A percentile compares a stretch with the other conserved stretches of the same genome.
These are phyloP conservation scores for Platygyra sinensis DNA, from an alignment of 64 coral and sea anemone genomes.

Conservation along the genomic window DNA sequence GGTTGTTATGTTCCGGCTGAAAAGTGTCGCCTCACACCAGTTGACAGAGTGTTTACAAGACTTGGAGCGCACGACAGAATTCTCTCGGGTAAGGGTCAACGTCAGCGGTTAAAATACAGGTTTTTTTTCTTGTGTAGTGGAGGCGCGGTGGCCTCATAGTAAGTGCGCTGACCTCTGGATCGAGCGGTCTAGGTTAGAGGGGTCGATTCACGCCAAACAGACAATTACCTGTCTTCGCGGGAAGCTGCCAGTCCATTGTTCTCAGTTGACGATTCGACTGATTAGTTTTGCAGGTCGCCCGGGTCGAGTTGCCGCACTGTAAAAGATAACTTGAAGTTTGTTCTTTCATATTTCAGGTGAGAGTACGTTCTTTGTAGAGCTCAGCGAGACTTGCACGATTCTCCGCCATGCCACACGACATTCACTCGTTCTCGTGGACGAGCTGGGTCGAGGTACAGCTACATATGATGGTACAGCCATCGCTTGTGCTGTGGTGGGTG, in stretches of 20 bases:
- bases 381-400: constrained; percentile 95
- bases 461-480: constrained; percentile 98
- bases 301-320: too few species aligned
- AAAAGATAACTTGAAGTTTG: not conserved
- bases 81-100: constrained; percentile 62
- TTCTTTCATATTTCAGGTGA: constrained; percentile 65
- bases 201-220: too few species aligned
- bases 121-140: not conserved
- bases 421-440: constrained; percentile 91
- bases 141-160: not conserved
- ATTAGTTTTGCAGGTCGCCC: too few species aligned
- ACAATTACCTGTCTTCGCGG: too few species aligned
- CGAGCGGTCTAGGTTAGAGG: too few species aligned
- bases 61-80: constrained; percentile 97
- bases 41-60: constrained; percentile 91
- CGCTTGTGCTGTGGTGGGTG: constrained; percentile 87
- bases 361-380: constrained; percentile 99
- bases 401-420: constrained; percentile 84
- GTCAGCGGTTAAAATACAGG: not conserved
- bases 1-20: constrained; percentile 97
- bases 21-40: constrained; percentile 88
- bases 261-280: too few species aligned
- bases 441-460: constrained; percentile 93
- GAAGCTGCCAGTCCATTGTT: too few species aligned
- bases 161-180: too few species aligned